These are phyloP conservation scores for Philonicus albiceps DNA, from an alignment of 2,888 invertebrate genomes.

Conservation along the genomic window DNA sequence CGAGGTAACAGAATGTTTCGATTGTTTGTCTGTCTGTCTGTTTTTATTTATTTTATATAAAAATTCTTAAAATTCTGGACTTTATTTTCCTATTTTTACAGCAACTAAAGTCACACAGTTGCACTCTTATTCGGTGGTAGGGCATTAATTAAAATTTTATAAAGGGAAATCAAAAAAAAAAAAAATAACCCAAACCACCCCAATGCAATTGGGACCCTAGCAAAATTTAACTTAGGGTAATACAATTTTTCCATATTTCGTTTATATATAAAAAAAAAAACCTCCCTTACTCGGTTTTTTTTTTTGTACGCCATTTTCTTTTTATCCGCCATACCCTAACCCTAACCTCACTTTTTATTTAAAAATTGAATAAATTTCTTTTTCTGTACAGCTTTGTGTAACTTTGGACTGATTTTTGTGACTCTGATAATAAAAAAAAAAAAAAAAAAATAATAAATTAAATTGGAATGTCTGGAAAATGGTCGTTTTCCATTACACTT, in stretches of 20 bases:
- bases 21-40: neutral
- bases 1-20: slow-evolving; percentile 7
- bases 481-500: too few species aligned
- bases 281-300: neutral
- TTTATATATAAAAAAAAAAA: too few species aligned
- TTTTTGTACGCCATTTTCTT: neutral
- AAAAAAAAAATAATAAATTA: too few species aligned
- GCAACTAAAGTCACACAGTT: neutral
- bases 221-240: neutral
- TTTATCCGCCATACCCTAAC: too few species aligned
- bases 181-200: neutral
- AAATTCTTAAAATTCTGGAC: neutral
- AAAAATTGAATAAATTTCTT: neutral
- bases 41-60: neutral
- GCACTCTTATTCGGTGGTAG: neutral
- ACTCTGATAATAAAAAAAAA: too few species aligned
- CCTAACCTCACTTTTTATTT: neutral
- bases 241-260: too few species aligned
- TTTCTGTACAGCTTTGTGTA: neutral
- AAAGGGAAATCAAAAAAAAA: too few species aligned
- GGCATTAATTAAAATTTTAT: neutral
- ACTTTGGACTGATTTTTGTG: neutral
- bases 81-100: neutral
- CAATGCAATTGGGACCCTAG: neutral
- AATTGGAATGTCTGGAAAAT: too few species aligned